These are phyloP conservation scores for Thalassoma bifasciatum DNA, from an alignment of 2,113 vertebrate species.

Conservation along the genomic window DNA sequence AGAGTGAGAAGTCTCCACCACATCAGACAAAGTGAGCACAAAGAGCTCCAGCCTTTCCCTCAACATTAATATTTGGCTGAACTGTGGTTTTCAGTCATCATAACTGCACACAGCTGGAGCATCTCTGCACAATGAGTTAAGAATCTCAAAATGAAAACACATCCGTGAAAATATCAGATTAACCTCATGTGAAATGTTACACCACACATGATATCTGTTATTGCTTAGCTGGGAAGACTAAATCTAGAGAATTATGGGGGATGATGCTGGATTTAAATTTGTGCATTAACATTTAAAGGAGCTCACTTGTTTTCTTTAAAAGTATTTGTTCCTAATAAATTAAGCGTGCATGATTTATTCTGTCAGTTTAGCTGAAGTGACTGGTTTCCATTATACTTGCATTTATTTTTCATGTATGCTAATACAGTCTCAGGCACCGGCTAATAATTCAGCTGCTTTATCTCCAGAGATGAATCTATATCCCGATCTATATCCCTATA, in stretches of 20 bases:
- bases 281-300: slow-evolving; percentile 5
- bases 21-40: slow-evolving; percentile 1
- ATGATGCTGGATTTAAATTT: not conserved
- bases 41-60: slow-evolving; percentile 1
- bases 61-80: slow-evolving; percentile 17
- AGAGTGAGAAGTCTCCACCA: not conserved
- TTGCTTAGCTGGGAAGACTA: not conserved
- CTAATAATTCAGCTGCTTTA: slow-evolving; percentile 21
- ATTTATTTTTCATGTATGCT: not conserved
- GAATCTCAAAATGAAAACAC: not conserved
- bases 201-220: not conserved
- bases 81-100: slow-evolving; percentile 3
- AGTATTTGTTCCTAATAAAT: not conserved
- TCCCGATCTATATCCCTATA: too few relatives aligned
- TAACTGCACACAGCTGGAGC: slow-evolving; percentile 12
- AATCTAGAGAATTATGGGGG: not conserved
- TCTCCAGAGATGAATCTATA: too few relatives aligned
- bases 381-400: slow-evolving; percentile 5
- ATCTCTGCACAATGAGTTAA: not conserved
- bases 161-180: not conserved
- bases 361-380: not conserved
- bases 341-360: not conserved
- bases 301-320: not conserved
- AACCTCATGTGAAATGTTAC: not conserved
- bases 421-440: not conserved